A percentile compares a stretch with the other conserved stretches of the same genome.
phyloP scores from a whole-genome alignment of 2,113 vertebrate genomes.

The Bubalus kerabau region DNA sequence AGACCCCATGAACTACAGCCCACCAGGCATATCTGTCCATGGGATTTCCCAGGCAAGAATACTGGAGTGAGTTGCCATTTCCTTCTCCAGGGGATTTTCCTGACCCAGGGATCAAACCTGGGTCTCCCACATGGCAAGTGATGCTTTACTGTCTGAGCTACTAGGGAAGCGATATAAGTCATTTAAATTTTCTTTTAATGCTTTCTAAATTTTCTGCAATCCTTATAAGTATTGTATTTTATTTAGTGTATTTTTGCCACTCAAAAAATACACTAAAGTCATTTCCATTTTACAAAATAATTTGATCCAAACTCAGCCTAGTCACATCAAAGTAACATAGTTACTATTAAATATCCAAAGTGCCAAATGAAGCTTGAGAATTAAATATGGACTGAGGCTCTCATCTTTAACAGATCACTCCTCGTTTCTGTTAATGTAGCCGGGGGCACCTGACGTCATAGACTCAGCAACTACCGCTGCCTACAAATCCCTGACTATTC shows the following conservation, averaged over 20 bases:
- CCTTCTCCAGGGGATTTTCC: not conserved
- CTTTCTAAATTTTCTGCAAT: not conserved
- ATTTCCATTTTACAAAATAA: not conserved
- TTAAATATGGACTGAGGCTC: not conserved
- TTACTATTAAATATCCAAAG: not conserved
- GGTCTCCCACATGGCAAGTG: not conserved
- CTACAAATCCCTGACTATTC: not conserved
- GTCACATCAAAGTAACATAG: not conserved
- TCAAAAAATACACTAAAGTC: not conserved
- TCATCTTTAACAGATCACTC: not conserved
- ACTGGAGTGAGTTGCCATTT: not conserved
- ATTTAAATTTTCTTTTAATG: not conserved
- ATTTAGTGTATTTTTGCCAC: not conserved
- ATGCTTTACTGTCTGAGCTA: not conserved
- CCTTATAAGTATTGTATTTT: not conserved
- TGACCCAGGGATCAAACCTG: not conserved
- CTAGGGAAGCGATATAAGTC: not conserved
- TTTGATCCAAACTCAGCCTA: not conserved
- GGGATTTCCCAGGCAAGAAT: not conserved
- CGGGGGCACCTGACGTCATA: fast-evolving
- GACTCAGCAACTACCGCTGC: too few relatives aligned
- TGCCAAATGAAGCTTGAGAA: not conserved
- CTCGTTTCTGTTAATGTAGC: not conserved
- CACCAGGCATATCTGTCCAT: not conserved
- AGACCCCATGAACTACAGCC: not conserved